phyloP scores from a whole-genome alignment of 2,797 vertebrate species.

The Ficedula albicollis region DNA sequence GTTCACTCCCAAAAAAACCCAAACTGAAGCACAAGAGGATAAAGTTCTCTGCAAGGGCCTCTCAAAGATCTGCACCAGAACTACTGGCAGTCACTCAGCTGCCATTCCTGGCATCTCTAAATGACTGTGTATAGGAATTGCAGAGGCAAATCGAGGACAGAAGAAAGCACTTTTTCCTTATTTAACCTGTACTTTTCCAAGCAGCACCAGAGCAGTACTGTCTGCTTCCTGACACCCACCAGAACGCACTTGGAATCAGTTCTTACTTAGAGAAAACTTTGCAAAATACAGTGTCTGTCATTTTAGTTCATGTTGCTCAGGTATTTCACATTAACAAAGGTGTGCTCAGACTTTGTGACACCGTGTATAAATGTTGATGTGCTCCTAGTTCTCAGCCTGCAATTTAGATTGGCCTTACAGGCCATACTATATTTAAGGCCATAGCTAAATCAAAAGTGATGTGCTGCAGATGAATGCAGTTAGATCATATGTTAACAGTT shows the following conservation, averaged over 20 bases:
- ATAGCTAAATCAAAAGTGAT: background rate
- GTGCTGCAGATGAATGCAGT: background rate
- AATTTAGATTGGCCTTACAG: background rate
- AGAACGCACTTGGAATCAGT: background rate
- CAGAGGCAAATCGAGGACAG: background rate
- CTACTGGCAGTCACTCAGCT: background rate
- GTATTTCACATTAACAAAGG: background rate
- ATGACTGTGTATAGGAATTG: background rate
- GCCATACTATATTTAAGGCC: background rate
- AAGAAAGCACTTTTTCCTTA: background rate
- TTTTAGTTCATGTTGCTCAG: background rate
- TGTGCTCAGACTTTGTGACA: background rate
- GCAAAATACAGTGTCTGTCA: background rate
- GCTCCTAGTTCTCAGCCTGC: background rate
- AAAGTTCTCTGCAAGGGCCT: background rate
- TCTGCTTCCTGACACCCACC: background rate
- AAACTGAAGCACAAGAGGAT: background rate
- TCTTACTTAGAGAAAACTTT: background rate
- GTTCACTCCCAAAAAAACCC: background rate
- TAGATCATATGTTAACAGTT: background rate
- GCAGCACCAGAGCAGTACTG: background rate
- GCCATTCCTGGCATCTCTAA: background rate
- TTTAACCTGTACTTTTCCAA: background rate
- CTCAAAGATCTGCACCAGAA: background rate
- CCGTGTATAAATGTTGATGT: fast-evolving